Base-by-base conservation (phyloP, 2,888 invertebrate genomes). In the Chaetoderma sp. region DNA sequence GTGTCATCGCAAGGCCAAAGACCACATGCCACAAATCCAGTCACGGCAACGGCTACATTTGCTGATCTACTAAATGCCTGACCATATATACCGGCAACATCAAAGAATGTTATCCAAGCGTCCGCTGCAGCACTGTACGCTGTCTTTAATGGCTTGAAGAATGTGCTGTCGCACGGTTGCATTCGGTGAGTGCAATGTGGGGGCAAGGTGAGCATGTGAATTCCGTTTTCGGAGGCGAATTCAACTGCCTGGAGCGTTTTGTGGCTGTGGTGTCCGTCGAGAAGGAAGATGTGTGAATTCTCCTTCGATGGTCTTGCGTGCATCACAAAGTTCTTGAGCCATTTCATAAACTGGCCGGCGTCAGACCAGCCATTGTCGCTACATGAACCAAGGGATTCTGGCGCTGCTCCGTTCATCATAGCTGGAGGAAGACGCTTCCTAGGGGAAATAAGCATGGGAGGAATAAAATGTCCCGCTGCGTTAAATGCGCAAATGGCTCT, bases 191-290 rank as follows among this genome's bases (percentile, higher is more conserved):
- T 86, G 81, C 65, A 83, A 55, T 57, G 83, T 13, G 82, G 81
- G 27, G 83, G 83, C 42, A 81, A 71, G 58, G 76, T 81, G 23
- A 84, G 36, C 44, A 87, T 73, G 10, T 78, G 68, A 18, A 82
- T 73, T 23, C 76, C 73, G 65, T 79, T 75, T 56, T 79, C 71
- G 60, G 78, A 73, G n/a, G 80, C 81, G 59, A 64, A 75, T 49
- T 74, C 71, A 23, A 84, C n/a, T n/a, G n/a, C n/a, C 61, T 67
- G 47, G 25, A 69, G 54, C 16, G 70, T 72, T 25, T 73, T 77
- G 60, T 80, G 78, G 25, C 78, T 71, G 10, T 65, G 52, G 56
- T 85, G 83, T 23, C 82, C 82, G 72, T 86, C 84, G 21, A 85
- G 58, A 27, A 85, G 71, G 25, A 85, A 56, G 49, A 84, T 67